Evolutionary conservation across 30 jellyfish, hydroid and myxozoan species (phyloP), one percentile per base, ranked within the genome.

Genomic region (Catostylus mosaicus): DNA sequence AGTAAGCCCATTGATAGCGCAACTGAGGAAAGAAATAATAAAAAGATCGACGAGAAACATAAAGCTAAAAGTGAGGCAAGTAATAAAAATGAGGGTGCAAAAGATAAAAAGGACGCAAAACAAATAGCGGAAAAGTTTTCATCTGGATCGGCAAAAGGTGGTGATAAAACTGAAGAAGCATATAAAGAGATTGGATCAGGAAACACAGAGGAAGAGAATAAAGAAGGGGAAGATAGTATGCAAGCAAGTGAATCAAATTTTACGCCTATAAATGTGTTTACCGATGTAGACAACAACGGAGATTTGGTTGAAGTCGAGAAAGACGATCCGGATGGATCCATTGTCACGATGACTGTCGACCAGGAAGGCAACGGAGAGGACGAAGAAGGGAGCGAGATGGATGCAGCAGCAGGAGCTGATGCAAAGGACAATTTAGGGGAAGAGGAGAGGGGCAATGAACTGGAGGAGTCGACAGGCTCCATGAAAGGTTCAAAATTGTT

Each of bases 281-380:
- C 75, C 23, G 92, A 82, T 56, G 86, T 82, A 10, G 92, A 82
- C 65, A 46, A 30, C 65, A 82, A 82, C 32, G 92, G 92, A 3
- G 86, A 82, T 62, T 45, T 62, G 47, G 76, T 82, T 3, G 92
- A 67, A 22, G 61, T 82, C 26, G 92, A 82, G 50, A 82, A 82
- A 50, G 86, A 82, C 33, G 86, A 82, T 43, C 92, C 92, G 11
- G 77, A 50, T 38, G 88, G 88, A 9, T 84, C 95, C 0, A 75
- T 84, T 8, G 68, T 73, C 54, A 84, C 95, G 27, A 84, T 84
- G 95, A 84, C 95, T 5, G 95, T 84, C 1, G 95, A 73, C 27
- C 65, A 73, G 33, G 88, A 84, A 10, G 80, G 88, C 47, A 56
- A 56, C 12, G 90, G 43, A 12, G 77, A 36, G 64, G 57, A 52